These are phyloP conservation scores for Neoaliturus tenellus DNA, from an alignment of 2,888 invertebrate species.

Conservation along the genomic window DNA sequence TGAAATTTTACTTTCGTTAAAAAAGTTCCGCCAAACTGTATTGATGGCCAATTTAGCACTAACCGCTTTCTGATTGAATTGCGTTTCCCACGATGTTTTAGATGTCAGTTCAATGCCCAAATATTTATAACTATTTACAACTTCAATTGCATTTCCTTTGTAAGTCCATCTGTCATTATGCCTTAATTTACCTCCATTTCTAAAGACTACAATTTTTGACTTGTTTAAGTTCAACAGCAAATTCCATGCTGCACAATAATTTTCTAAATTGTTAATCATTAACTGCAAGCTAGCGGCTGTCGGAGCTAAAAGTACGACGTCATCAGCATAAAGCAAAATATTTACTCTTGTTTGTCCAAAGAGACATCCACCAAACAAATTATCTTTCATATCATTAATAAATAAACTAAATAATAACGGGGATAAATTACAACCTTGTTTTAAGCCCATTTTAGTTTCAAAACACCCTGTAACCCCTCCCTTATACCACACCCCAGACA, in stretches of 20 bases:
- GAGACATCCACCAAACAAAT: slow-evolving; percentile 39
- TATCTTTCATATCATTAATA: slow-evolving; percentile 41
- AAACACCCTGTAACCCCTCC: slow-evolving; percentile 55
- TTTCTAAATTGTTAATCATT: slow-evolving; percentile 53
- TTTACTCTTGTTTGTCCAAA: slow-evolving; percentile 44
- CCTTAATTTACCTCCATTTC: slow-evolving; percentile 48
- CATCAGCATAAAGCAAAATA: slow-evolving; percentile 54
- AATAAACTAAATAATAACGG: background rate
- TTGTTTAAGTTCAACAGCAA: slow-evolving; percentile 48
- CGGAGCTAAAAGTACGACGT: slow-evolving; percentile 50
- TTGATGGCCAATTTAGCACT: slow-evolving; percentile 6
- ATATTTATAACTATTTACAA: slow-evolving; percentile 48
- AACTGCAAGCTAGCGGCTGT: slow-evolving; percentile 42
- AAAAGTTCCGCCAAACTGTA: background rate
- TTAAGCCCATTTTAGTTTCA: slow-evolving; percentile 56
- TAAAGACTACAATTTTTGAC: slow-evolving; percentile 58
- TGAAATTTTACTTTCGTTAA: background rate
- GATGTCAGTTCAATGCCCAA: slow-evolving; percentile 25
- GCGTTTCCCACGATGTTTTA: background rate
- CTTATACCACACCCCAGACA: slow-evolving; percentile 56
- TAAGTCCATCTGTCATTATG: slow-evolving; percentile 34
- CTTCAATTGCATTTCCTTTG: slow-evolving; percentile 28
- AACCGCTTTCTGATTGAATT: background rate
- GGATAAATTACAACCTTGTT: slow-evolving; percentile 58
- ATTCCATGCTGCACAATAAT: slow-evolving; percentile 57